Conservation (phyloP, 53 echinoderm and acorn worm genomes). For the Crossaster papposus region DNA sequence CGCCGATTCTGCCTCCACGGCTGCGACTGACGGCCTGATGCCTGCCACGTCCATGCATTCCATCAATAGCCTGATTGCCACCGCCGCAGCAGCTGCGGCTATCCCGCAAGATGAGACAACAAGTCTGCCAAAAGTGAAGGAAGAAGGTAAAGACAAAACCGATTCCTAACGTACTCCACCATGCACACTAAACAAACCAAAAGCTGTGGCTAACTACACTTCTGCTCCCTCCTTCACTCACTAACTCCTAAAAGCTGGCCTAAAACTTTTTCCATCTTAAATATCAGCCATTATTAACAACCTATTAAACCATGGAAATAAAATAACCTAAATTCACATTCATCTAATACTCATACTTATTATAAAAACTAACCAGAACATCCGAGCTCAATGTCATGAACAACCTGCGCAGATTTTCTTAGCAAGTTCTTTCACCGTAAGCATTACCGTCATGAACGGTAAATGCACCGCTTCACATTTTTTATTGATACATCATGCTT, state of each 20-base stretch:
- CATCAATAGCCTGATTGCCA: slow-evolving; percentile 49
- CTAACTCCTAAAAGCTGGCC: neutral
- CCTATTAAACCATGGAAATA: neutral
- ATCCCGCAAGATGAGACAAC: slow-evolving; percentile 47
- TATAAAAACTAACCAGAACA: too few species aligned
- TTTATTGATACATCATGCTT: too few species aligned
- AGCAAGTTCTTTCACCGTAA: too few species aligned
- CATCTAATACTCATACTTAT: neutral
- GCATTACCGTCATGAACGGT: too few species aligned
- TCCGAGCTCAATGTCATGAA: too few species aligned
- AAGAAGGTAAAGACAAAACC: slow-evolving; percentile 54
- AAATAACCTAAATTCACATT: neutral
- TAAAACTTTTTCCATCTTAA: slow-evolving; percentile 8
- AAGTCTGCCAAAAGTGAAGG: slow-evolving; percentile 36
- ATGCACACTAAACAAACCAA: slow-evolving; percentile 1
- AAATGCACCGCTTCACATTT: too few species aligned
- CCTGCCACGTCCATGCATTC: slow-evolving; percentile 58
- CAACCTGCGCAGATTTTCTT: too few species aligned
- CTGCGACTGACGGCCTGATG: slow-evolving; percentile 19
- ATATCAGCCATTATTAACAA: neutral
- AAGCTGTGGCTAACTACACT: slow-evolving; percentile 13
- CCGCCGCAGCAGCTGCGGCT: slow-evolving; percentile 54
- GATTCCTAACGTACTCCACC: slow-evolving; percentile 49
- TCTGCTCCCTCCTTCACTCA: slow-evolving; percentile 7
- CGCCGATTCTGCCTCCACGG: slow-evolving; percentile 3